Conservation (phyloP, 2,888 invertebrate species). For the Lutraria lutraria region DNA sequence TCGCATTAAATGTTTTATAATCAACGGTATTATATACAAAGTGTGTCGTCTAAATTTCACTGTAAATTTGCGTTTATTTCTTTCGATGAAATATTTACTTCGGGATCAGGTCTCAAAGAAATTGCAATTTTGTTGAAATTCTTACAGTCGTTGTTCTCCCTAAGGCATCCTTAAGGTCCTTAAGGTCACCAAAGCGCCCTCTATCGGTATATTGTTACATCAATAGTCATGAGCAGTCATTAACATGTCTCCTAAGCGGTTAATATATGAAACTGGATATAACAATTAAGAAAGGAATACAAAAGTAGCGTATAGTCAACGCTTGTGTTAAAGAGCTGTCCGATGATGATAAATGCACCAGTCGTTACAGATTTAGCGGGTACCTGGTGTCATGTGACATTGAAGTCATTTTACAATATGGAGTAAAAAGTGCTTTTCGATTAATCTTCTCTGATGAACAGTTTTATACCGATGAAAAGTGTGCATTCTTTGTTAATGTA, state of each 20-base stretch:
- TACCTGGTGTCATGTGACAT: constrained; percentile 32
- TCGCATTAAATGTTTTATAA: constrained; percentile 2
- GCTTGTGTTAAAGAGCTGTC: constrained; percentile 54
- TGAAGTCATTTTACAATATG: constrained; percentile 37
- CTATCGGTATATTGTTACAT: constrained; percentile 65
- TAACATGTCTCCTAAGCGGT: constrained; percentile 62
- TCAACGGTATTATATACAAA: constrained; percentile 6
- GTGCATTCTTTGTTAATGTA: constrained; percentile 27
- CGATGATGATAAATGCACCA: constrained; percentile 54
- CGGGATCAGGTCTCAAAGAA: constrained; percentile 20
- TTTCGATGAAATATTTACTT: constrained; percentile 45
- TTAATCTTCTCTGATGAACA: constrained; percentile 39
- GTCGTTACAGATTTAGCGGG: constrained; percentile 23
- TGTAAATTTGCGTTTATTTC: constrained; percentile 32
- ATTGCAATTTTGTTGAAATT: constrained; percentile 26
- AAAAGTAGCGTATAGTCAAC: constrained; percentile 62
- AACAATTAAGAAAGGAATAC: constrained; percentile 58
- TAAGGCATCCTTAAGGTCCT: constrained; percentile 46
- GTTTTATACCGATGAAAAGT: constrained; percentile 20
- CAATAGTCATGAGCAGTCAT: constrained; percentile 57
- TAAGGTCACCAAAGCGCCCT: constrained; percentile 59
- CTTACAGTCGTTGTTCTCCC: constrained; percentile 17
- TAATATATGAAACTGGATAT: constrained; percentile 61
- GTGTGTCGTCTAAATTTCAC: not conserved
- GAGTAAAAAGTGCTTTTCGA: constrained; percentile 50